Evolutionary conservation across 1,140 invertebrate genomes (phyloP).

Genomic region (Brachionus calyciflorus): DNA sequence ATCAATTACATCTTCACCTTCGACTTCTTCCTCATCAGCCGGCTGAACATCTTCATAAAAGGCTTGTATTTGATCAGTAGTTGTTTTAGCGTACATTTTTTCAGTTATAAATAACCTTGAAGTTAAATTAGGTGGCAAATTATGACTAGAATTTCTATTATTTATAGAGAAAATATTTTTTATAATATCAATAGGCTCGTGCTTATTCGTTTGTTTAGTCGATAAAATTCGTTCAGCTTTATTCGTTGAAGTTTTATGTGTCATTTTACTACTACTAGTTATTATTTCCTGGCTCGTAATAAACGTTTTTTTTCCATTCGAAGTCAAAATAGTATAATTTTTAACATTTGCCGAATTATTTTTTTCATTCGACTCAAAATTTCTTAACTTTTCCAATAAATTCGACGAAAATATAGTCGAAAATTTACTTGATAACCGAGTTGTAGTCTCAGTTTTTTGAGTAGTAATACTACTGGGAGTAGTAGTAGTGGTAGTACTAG

Average conservation of each 20-base stretch:
- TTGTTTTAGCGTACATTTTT: constrained; percentile 13
- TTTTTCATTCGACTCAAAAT: constrained; percentile 25
- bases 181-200: background rate
- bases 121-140: constrained; percentile 21
- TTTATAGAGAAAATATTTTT: constrained; percentile 23
- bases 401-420: constrained; percentile 13
- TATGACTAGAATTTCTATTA: constrained; percentile 5
- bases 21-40: constrained; percentile 26
- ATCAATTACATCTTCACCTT: constrained; percentile 1
- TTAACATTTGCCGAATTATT: background rate
- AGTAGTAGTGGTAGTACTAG: no score
- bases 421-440: background rate
- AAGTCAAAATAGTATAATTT: constrained; percentile 41
- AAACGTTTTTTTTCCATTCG: constrained; percentile 41
- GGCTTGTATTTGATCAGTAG: background rate
- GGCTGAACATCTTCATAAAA: constrained; percentile 1
- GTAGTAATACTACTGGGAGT: no score
- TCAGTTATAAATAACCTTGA: constrained; percentile 2
- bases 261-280: background rate
- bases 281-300: background rate
- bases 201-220: background rate
- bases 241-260: background rate
- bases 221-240: background rate
- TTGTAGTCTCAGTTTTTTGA: no score
- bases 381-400: constrained; percentile 31